Conservation (phyloP, 2,888 invertebrate genomes). For the Cephus nigrinus region DNA sequence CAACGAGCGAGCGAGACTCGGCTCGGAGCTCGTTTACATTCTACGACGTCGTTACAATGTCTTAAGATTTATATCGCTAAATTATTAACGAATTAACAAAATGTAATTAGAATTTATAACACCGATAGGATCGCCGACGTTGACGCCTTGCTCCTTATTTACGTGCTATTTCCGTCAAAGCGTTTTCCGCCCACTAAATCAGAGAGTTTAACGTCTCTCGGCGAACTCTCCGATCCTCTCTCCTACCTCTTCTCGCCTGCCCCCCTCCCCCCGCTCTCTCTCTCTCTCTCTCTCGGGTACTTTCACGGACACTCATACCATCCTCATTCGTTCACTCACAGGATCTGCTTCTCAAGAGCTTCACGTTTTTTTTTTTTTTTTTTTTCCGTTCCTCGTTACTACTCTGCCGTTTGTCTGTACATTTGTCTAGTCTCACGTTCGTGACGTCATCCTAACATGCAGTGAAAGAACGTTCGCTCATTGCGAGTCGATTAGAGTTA, state of each 20-base stretch:
- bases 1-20: not conserved
- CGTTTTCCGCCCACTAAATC: slow-evolving; percentile 65
- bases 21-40: slow-evolving; percentile 35
- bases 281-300: not conserved
- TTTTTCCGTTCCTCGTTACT: too few relatives aligned
- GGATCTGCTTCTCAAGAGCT: too few relatives aligned
- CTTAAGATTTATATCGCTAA: slow-evolving; percentile 35
- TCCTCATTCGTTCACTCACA: too few relatives aligned
- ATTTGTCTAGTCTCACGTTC: too few relatives aligned
- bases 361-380: too few relatives aligned
- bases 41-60: slow-evolving; percentile 36
- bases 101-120: slow-evolving; percentile 40
- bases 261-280: slow-evolving; percentile 5
- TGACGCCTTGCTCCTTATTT: slow-evolving; percentile 23
- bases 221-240: slow-evolving; percentile 49
- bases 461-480: too few relatives aligned
- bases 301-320: too few relatives aligned
- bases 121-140: slow-evolving; percentile 21
- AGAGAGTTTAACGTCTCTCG: slow-evolving; percentile 61
- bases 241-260: not conserved
- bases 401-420: too few relatives aligned
- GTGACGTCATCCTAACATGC: too few relatives aligned
- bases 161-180: slow-evolving; percentile 20
- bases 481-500: too few relatives aligned
- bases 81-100: slow-evolving; percentile 41